phyloP scores from a whole-genome alignment of 1,140 invertebrate species.

The Lerema accius region DNA sequence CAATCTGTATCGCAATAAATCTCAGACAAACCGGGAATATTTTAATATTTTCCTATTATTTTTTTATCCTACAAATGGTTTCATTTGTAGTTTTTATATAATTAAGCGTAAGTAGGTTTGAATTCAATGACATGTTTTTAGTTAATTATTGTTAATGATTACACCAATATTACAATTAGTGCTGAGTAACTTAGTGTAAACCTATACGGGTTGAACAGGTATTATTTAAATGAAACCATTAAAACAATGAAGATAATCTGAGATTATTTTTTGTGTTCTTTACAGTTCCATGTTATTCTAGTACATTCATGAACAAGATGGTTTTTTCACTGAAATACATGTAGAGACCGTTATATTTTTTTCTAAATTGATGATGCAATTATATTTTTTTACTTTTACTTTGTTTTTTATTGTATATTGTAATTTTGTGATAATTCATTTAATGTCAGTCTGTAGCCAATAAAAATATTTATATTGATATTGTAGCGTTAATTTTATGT shows the following conservation, averaged over 20 bases:
- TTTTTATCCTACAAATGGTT: conserved; percentile 80
- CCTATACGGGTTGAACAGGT: conserved; percentile 23
- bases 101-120: conserved; percentile 71
- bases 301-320: conserved; percentile 5
- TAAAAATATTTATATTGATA: conserved; percentile 15
- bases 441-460: conserved; percentile 9
- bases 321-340: conserved; percentile 1
- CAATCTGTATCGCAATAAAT: conserved; percentile 38
- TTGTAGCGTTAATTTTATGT: conserved; percentile 6
- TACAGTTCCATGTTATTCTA: conserved; percentile 9
- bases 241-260: conserved; percentile 6
- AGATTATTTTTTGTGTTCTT: conserved; percentile 13
- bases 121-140: conserved; percentile 61
- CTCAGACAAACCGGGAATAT: conserved; percentile 51
- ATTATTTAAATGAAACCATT: conserved; percentile 8
- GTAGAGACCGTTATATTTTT: background rate
- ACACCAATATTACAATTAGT: conserved; percentile 7
- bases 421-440: conserved; percentile 22
- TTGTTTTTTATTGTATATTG: conserved; percentile 2
- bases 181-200: conserved; percentile 9
- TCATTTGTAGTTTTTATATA: conserved; percentile 77
- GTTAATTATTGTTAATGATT: conserved; percentile 36
- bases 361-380: background rate
- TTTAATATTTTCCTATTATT: conserved; percentile 75
- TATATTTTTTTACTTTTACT: conserved; percentile 8